phyloP scores from a whole-genome alignment of 2,888 invertebrate genomes.

The Glomeris marginata region DNA sequence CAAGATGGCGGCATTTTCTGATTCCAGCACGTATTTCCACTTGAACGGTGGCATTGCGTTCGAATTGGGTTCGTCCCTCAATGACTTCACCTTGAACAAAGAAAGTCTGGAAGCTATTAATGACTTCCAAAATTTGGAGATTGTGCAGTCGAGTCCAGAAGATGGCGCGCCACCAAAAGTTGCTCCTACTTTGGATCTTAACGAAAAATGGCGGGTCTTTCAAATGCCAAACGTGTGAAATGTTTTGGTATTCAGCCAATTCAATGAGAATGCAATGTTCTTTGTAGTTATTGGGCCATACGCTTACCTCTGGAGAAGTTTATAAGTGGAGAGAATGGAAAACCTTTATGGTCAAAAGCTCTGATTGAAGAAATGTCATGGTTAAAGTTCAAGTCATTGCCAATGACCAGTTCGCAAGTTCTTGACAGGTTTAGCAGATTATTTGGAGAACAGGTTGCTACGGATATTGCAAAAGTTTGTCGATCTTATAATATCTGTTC shows the following conservation, averaged over 20 bases:
- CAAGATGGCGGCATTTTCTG: conserved; percentile 8
- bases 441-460: neutral
- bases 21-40: conserved; percentile 1
- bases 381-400: conserved; percentile 10
- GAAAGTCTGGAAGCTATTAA: too few relatives aligned
- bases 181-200: too few relatives aligned
- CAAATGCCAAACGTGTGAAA: too few relatives aligned
- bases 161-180: too few relatives aligned
- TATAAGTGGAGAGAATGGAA: neutral
- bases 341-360: conserved; percentile 5
- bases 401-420: conserved; percentile 6
- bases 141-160: too few relatives aligned
- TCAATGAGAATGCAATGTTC: neutral
- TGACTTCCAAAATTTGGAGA: too few relatives aligned
- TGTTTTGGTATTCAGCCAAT: too few relatives aligned
- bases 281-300: conserved; percentile 7
- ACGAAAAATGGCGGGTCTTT: too few relatives aligned
- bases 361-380: conserved; percentile 2
- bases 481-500: too few relatives aligned
- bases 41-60: conserved; percentile 12
- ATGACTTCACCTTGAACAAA: too few relatives aligned
- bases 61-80: conserved; percentile 8
- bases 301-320: conserved; percentile 3
- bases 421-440: conserved; percentile 2
- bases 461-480: too few relatives aligned